These are phyloP conservation scores for Neuroterus valhalla DNA, from an alignment of 1,140 invertebrate species.

Conservation along the genomic window DNA sequence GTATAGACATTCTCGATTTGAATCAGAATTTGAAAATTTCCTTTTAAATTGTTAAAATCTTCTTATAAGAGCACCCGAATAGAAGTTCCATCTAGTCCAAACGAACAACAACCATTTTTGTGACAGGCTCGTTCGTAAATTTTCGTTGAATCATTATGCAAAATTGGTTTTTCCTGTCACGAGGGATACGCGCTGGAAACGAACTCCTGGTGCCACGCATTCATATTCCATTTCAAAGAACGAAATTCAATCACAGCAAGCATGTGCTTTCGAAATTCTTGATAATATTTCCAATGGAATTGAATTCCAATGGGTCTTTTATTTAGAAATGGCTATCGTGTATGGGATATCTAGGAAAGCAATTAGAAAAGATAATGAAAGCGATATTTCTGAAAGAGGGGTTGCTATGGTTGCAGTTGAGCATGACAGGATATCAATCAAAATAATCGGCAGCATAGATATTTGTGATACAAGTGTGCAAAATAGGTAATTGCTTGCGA, in stretches of 20 bases:
- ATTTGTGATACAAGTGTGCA: too few species aligned
- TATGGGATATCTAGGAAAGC: background rate
- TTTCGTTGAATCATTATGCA: constrained; percentile 14
- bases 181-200: constrained; percentile 16
- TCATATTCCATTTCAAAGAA: constrained; percentile 28
- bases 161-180: constrained; percentile 13
- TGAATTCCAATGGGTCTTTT: constrained; percentile 16
- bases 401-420: background rate
- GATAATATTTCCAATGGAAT: constrained; percentile 24
- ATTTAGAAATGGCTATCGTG: constrained; percentile 19
- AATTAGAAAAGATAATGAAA: constrained; percentile 25
- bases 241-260: constrained; percentile 28
- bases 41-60: background rate
- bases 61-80: background rate
- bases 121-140: background rate
- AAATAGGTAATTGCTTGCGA: too few species aligned
- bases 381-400: constrained; percentile 16
- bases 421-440: background rate
- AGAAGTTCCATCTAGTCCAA: background rate
- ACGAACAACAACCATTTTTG: background rate
- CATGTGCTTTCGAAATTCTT: constrained; percentile 21
- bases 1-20: too few species aligned
- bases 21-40: too few species aligned
- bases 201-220: constrained; percentile 7
- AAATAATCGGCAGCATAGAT: background rate